These are phyloP conservation scores for Pristionchus japonicus DNA, from an alignment of 2,888 invertebrate species.

Conservation along the genomic window DNA sequence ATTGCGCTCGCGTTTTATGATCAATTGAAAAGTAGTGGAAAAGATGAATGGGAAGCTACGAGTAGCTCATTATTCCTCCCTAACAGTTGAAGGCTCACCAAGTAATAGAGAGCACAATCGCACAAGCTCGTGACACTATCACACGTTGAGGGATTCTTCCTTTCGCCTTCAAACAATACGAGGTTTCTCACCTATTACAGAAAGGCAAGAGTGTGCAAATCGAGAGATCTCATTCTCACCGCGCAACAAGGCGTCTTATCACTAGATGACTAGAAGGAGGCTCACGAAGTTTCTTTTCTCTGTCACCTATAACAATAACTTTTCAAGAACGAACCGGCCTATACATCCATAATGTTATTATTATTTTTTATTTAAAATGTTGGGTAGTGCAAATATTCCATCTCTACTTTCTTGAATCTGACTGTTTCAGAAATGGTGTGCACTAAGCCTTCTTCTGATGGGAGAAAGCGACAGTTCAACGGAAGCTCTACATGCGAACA, in stretches of 20 bases:
- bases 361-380: too few species aligned
- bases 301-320: too few species aligned
- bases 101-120: neutral
- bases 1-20: neutral
- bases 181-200: neutral
- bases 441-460: neutral
- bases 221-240: neutral
- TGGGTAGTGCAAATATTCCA: too few species aligned
- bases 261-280: neutral
- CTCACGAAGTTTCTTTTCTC: neutral
- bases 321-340: too few species aligned
- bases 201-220: neutral
- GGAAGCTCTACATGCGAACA: neutral
- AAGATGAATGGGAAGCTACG: too few species aligned
- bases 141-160: neutral
- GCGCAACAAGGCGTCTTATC: neutral
- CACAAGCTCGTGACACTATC: neutral
- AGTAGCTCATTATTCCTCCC: too few species aligned
- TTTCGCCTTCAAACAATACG: too few species aligned
- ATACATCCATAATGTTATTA: too few species aligned
- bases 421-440: neutral
- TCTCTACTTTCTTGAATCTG: too few species aligned
- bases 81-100: neutral
- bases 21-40: too few species aligned
- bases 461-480: constrained; percentile 24